Percentiles rank a stretch among this genome's conserved stretches.
These are phyloP conservation scores for Cuniculus paca DNA, from an alignment of 2,797 vertebrate species.

Conservation along the genomic window DNA sequence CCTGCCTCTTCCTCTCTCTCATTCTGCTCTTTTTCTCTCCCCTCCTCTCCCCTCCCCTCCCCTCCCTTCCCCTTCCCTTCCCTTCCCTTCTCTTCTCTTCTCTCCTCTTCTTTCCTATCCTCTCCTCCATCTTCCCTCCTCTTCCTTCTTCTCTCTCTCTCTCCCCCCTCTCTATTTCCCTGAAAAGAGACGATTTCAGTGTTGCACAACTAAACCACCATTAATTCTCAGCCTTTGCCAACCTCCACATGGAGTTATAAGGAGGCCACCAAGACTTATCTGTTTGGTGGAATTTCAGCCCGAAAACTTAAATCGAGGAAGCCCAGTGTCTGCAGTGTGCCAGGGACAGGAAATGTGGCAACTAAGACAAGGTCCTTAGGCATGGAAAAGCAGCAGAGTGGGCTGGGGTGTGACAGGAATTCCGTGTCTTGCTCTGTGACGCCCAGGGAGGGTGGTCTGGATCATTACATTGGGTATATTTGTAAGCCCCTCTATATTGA, in stretches of 20 bases:
- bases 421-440: too few species aligned
- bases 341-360: neutral
- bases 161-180: neutral
- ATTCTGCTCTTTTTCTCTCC: neutral
- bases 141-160: neutral
- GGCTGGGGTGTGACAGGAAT: fast-evolving
- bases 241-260: neutral
- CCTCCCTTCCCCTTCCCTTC: too few species aligned
- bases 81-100: too few species aligned
- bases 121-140: too few species aligned
- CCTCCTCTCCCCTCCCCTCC: too few species aligned
- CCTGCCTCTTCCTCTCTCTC: neutral
- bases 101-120: too few species aligned
- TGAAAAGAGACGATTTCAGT: slow-evolving; percentile 1
- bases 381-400: neutral
- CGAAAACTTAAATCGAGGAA: neutral
- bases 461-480: neutral
- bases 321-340: neutral
- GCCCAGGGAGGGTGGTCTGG: neutral
- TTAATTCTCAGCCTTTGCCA: neutral
- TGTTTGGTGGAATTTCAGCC: neutral
- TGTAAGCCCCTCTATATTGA: neutral
- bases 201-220: neutral
- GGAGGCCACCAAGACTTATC: neutral
- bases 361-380: neutral